These are phyloP conservation scores for Oceanodroma leucorhoa DNA, from an alignment of 2,797 vertebrate species.

Conservation along the genomic window DNA sequence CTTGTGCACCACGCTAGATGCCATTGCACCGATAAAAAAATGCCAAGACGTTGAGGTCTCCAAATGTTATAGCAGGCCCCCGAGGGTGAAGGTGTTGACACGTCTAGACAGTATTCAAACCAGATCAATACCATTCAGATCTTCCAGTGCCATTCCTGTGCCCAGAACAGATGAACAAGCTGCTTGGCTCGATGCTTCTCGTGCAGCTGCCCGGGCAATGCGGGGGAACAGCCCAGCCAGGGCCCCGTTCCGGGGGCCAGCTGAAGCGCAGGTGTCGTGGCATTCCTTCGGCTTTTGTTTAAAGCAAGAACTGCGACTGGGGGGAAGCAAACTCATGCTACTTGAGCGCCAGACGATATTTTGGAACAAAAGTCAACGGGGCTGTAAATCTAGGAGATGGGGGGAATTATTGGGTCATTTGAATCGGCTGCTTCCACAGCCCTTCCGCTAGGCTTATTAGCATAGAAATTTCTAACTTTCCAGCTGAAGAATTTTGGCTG, in stretches of 20 bases:
- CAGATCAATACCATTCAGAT: neutral
- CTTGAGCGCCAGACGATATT: neutral
- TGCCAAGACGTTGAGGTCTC: neutral
- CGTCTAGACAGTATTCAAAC: neutral
- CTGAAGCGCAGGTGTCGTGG: accelerated
- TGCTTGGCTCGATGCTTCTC: neutral
- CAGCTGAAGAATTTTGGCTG: slow-evolving; percentile 16
- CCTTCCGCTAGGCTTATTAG: neutral
- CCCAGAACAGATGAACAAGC: neutral
- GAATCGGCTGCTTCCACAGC: neutral
- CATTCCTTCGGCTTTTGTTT: accelerated
- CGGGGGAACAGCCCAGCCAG: neutral
- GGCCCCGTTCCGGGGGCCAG: accelerated
- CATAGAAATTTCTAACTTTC: neutral
- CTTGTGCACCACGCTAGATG: accelerated
- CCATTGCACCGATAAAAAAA: neutral
- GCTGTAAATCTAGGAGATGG: neutral
- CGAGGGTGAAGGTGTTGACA: neutral
- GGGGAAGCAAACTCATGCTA: neutral
- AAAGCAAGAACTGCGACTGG: neutral
- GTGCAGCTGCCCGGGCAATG: neutral
- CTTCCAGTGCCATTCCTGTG: neutral
- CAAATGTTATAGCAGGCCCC: neutral
- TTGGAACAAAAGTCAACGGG: neutral
- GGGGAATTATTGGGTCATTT: neutral